phyloP scores from a whole-genome alignment of 1,140 invertebrate species.

The Drosophila arawakana region DNA sequence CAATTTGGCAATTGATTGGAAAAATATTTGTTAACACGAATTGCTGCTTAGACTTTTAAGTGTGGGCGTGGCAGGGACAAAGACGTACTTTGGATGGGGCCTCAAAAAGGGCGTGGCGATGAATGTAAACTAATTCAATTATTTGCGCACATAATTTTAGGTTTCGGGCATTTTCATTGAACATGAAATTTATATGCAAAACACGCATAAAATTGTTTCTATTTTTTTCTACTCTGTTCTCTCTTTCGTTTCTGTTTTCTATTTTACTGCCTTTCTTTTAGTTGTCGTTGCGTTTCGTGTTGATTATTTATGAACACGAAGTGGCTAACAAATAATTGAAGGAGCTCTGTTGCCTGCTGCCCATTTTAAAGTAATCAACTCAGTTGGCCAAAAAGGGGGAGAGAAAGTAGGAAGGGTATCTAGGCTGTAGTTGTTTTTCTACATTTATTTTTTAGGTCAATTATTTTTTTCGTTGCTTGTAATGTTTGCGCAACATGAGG shows the following conservation, averaged over 20 bases:
- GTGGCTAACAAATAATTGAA: constrained; percentile 72
- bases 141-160: constrained; percentile 78
- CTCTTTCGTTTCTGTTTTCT: not conserved
- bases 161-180: constrained; percentile 40
- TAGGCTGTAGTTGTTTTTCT: not conserved
- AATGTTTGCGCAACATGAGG: constrained; percentile 50
- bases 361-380: constrained; percentile 77
- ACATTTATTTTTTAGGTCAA: constrained; percentile 62
- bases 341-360: constrained; percentile 39
- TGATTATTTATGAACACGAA: constrained; percentile 81
- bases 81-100: not conserved
- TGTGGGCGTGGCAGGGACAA: not conserved
- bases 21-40: constrained; percentile 76
- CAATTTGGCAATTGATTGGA: constrained; percentile 75
- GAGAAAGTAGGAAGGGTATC: not conserved
- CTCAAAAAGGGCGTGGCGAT: not conserved
- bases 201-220: constrained; percentile 75
- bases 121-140: constrained; percentile 76
- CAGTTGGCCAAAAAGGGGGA: constrained; percentile 6
- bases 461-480: constrained; percentile 18
- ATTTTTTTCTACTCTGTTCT: not conserved
- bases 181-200: constrained; percentile 81
- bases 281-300: constrained; percentile 25
- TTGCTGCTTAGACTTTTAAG: constrained; percentile 23
- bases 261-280: constrained; percentile 7